phyloP scores from a whole-genome alignment of 2,888 invertebrate genomes.

The Phalangium opilio region DNA sequence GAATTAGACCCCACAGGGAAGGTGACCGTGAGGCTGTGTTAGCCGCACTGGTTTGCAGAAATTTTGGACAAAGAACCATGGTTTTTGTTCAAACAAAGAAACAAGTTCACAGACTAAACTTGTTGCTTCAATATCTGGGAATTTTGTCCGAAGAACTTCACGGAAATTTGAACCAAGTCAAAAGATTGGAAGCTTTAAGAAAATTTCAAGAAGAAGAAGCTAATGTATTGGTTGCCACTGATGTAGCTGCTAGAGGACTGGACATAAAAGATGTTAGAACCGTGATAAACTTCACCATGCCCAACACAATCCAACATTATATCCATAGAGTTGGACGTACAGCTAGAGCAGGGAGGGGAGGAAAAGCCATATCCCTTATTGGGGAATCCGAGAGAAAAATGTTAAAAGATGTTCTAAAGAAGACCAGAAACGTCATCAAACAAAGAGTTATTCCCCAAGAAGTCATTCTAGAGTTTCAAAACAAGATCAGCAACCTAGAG shows the following conservation, averaged over 20 bases:
- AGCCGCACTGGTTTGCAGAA: constrained; percentile 64
- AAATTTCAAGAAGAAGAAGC: constrained; percentile 64
- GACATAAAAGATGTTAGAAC: constrained; percentile 96
- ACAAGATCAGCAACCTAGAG: constrained; percentile 54
- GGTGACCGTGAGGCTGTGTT: constrained; percentile 80
- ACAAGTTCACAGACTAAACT: constrained; percentile 84
- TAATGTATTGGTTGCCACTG: constrained; percentile 70
- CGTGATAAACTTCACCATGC: constrained; percentile 88
- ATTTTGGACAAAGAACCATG: constrained; percentile 79
- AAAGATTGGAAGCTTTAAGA: constrained; percentile 72
- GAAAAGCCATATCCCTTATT: constrained; percentile 77
- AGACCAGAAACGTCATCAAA: constrained; percentile 69
- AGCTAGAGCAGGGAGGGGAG: constrained; percentile 83
- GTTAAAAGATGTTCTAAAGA: constrained; percentile 78
- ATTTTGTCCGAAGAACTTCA: constrained; percentile 81
- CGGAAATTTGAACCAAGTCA: constrained; percentile 88
- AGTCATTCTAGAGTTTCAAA: constrained; percentile 71
- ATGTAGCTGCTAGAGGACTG: constrained; percentile 82
- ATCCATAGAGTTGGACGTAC: constrained; percentile 93
- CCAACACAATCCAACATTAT: constrained; percentile 84
- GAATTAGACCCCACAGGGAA: constrained; percentile 75
- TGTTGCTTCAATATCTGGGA: constrained; percentile 75
- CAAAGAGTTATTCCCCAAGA: constrained; percentile 68
- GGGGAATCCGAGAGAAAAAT: constrained; percentile 82
- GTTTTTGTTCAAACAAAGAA: constrained; percentile 94